Evolutionary conservation across 2,797 vertebrate genomes (phyloP).

Genomic region (Champsocephalus esox): DNA sequence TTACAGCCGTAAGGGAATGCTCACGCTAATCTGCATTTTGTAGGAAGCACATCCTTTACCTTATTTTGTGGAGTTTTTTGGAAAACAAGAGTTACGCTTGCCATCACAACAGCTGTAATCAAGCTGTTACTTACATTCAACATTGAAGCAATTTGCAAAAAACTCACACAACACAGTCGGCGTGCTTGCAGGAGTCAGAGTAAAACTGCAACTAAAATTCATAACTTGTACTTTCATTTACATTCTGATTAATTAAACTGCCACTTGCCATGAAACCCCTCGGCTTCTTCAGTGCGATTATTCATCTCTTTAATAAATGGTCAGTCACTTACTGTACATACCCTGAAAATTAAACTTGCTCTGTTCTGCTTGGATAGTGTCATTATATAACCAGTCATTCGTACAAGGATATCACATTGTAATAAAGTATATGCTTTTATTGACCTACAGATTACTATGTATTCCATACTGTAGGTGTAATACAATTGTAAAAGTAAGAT

Average conservation of each 20-base stretch:
- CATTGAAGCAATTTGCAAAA: conserved; percentile 1
- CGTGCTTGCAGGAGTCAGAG: neutral
- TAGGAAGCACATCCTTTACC: conserved; percentile 20
- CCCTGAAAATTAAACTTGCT: neutral
- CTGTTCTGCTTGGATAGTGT: neutral
- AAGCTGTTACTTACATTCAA: neutral
- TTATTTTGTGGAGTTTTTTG: conserved; percentile 16
- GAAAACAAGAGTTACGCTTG: conserved; percentile 19
- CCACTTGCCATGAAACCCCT: neutral
- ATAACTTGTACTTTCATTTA: neutral
- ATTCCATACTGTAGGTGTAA: neutral
- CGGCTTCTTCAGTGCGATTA: conserved; percentile 1
- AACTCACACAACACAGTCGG: neutral
- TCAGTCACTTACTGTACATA: neutral
- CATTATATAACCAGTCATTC: neutral
- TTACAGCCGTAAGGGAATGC: conserved; percentile 4
- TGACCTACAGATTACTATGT: neutral
- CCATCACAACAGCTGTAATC: conserved; percentile 17
- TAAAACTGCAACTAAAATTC: neutral
- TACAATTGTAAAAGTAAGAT: neutral
- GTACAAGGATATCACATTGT: neutral
- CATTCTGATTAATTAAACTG: conserved; percentile 12
- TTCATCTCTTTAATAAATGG: conserved; percentile 1
- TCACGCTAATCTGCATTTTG: conserved; percentile 34
- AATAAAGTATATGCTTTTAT: neutral